Evolutionary conservation across 2,888 invertebrate species (phyloP), one percentile per base, ranked within the genome.

Genomic region (Pristionchus mayeri): DNA sequence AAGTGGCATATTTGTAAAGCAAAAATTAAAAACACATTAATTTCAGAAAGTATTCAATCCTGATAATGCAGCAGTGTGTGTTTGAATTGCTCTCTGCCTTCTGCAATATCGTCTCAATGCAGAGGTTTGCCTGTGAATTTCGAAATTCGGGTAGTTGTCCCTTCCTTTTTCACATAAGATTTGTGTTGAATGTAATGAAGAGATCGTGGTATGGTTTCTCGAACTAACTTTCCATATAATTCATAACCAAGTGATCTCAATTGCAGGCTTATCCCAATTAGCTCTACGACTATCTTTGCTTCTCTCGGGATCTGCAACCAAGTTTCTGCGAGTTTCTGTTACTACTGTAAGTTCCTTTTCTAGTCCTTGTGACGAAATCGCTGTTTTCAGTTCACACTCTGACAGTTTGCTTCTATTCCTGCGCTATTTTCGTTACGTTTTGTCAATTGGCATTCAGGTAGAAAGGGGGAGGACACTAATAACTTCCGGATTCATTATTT

Each of bases 21-120:
- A n/a, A 54, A n/a, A n/a, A n/a, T n/a, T n/a, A n/a, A n/a, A n/a
- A n/a, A n/a, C n/a, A 6, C 44, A 44, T 44, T 13, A 7, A 0
- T 60, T 63, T 0, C 63, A 71, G 71, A 44, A 71, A 71, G 13
- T 71, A 71, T 30, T 40, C 71, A 3, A 44, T 71, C 9, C 71
- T 71, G 24, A 71, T 71, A 27, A 71, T 71, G 71, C 40, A 71
- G 21, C 71, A 71, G 24, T 71, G 71, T 24, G 71, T 71, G 24
- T 24, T 71, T 9, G 40, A 71, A 44, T 44, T 71, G n/a, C 24
- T 71, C 11, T 71, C 71, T 9, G 71, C 71, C 1, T 18, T 71
- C 0, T 11, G 16, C 7, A 71, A 71, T 24, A 71, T 71, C n/a
- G n/a, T 40, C 2, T 71, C 71, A n/a, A 71, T 71, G 71, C 71